These are phyloP conservation scores for Aphrocallistes beatrix DNA, from an alignment of 37 sponge, comb jelly and placozoan genomes.

Conservation along the genomic window DNA sequence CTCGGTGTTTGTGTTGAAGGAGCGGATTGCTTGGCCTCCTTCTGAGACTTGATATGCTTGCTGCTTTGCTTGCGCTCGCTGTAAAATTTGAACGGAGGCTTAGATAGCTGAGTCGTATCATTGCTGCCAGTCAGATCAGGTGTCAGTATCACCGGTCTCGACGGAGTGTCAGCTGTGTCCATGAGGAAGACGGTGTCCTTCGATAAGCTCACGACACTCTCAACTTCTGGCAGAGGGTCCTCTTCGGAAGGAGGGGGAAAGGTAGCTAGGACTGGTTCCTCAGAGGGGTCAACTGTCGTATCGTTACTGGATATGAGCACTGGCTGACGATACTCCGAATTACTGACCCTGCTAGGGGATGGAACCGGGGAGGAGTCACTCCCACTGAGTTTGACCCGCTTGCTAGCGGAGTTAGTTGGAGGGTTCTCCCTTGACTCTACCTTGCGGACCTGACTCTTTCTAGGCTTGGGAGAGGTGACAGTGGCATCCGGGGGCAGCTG, in stretches of 20 bases:
- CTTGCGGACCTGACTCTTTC: not conserved
- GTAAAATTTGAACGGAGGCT: not conserved
- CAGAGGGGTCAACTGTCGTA: not conserved
- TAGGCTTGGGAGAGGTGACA: not conserved
- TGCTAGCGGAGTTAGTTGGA: not conserved
- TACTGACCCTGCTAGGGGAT: not conserved
- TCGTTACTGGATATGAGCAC: not conserved
- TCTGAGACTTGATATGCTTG: not conserved
- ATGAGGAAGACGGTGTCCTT: too few relatives aligned
- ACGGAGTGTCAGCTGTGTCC: too few relatives aligned
- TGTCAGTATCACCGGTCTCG: too few relatives aligned
- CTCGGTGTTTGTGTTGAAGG: not conserved
- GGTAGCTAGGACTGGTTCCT: not conserved
- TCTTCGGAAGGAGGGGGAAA: not conserved
- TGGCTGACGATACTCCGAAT: not conserved
- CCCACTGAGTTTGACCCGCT: not conserved
- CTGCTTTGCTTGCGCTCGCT: not conserved
- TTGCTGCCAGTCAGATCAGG: too few relatives aligned
- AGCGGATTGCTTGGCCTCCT: too few relatives aligned
- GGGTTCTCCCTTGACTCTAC: not conserved
- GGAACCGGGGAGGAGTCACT: not conserved
- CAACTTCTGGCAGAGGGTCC: not conserved
- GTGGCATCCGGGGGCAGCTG: not conserved
- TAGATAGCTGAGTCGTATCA: not conserved
- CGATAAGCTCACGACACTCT: not conserved